Conservation (phyloP, 2,888 invertebrate genomes). For the Sisyra terminalis region DNA sequence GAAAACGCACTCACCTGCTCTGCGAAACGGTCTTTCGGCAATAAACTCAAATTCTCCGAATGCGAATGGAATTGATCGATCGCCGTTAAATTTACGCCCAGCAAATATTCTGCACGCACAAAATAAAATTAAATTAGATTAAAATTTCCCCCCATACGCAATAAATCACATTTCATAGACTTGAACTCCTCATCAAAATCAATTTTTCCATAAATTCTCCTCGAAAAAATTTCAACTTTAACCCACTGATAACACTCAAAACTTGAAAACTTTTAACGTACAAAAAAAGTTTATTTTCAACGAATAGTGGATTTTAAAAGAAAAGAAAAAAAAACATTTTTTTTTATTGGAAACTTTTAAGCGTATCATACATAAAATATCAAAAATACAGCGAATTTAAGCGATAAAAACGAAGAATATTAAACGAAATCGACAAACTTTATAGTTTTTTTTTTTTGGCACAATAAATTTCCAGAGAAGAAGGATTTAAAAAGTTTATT, state of each 20-base stretch:
- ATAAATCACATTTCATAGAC: too few relatives aligned
- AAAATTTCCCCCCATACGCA: too few relatives aligned
- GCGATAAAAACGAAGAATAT: too few relatives aligned
- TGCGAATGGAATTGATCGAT: constrained; percentile 90
- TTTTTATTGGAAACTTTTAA: background rate
- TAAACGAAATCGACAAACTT: too few relatives aligned
- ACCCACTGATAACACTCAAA: too few relatives aligned
- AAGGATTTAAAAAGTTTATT: background rate
- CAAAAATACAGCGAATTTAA: background rate
- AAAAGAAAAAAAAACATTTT: background rate
- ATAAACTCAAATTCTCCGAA: constrained; percentile 79
- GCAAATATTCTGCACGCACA: constrained; percentile 48
- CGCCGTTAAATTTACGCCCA: constrained; percentile 71
- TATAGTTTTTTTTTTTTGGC: too few relatives aligned
- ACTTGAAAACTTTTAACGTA: too few relatives aligned
- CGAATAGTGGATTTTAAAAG: background rate
- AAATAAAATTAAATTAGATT: too few relatives aligned
- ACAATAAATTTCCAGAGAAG: background rate
- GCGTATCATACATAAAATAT: constrained; percentile 2
- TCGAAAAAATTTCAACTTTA: too few relatives aligned
- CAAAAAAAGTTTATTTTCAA: too few relatives aligned
- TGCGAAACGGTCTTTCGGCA: constrained; percentile 59
- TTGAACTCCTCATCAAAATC: too few relatives aligned
- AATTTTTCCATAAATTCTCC: too few relatives aligned
- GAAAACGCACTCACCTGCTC: constrained; percentile 45